Evolutionary conservation across 2,797 vertebrate genomes (phyloP).

Genomic region (Eremophila alpestris): DNA sequence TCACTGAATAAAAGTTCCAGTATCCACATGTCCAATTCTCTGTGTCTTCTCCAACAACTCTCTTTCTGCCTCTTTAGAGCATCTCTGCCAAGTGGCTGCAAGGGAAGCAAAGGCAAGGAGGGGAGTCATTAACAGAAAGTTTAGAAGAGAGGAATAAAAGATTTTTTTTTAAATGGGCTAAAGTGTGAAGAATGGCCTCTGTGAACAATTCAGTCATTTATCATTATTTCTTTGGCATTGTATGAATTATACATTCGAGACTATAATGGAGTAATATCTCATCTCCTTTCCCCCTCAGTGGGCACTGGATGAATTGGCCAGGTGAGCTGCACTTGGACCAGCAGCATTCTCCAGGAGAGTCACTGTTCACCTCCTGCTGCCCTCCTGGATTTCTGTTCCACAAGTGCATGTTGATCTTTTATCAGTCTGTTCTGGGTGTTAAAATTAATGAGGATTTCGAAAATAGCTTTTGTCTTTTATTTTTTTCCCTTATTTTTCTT

Average conservation of each 20-base stretch:
- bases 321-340: conserved; percentile 44
- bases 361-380: neutral
- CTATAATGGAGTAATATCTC: conserved; percentile 71
- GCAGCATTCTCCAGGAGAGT: neutral
- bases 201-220: conserved; percentile 59
- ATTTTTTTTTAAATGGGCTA: neutral
- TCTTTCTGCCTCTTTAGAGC: neutral
- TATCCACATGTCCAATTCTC: neutral
- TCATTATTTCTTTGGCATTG: conserved; percentile 67
- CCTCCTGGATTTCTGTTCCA: neutral
- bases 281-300: conserved; percentile 41
- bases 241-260: conserved; percentile 72
- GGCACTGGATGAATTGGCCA: conserved; percentile 27
- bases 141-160: neutral
- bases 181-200: conserved; percentile 64
- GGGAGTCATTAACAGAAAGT: neutral
- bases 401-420: neutral
- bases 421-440: neutral
- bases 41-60: neutral
- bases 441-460: neutral
- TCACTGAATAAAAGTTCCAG: neutral
- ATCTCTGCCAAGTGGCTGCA: neutral
- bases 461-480: neutral
- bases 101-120: neutral
- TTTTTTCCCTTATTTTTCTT: neutral